A percentile compares a stretch with the other conserved stretches of the same genome.
phyloP scores from a whole-genome alignment of 1,140 invertebrate genomes.

The Ylistrum balloti region DNA sequence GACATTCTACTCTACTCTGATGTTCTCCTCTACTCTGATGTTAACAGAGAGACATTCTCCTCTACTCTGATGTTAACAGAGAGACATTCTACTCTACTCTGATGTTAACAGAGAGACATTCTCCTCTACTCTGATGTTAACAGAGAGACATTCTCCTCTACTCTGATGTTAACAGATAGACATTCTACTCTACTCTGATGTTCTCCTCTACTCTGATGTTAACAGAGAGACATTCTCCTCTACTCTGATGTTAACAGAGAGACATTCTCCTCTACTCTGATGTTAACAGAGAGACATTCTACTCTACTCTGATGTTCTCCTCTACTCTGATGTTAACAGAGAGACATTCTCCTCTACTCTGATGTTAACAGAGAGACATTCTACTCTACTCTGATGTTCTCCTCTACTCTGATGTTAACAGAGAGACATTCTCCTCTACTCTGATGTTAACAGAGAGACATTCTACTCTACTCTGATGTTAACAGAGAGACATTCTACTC shows the following conservation, averaged over 20 bases:
- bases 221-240: too few species aligned
- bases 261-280: conserved; percentile 79
- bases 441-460: too few species aligned
- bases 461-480: background rate
- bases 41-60: too few species aligned
- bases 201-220: too few species aligned
- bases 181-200: too few species aligned
- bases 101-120: conserved; percentile 29
- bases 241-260: conserved; percentile 30
- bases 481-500: conserved; percentile 47
- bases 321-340: too few species aligned
- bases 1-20: conserved; percentile 79
- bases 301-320: too few species aligned
- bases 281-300: conserved; percentile 69
- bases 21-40: too few species aligned
- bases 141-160: background rate
- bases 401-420: too few species aligned
- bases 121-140: conserved; percentile 82
- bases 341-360: background rate
- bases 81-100: background rate
- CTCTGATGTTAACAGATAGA: too few species aligned
- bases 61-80: too few species aligned
- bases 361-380: conserved; percentile 29
- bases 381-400: conserved; percentile 79
- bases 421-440: too few species aligned